Percentiles rank a stretch among this genome's conserved stretches.
phyloP scores from a whole-genome alignment of 2,113 vertebrate species.

The Lycaon pictus region DNA sequence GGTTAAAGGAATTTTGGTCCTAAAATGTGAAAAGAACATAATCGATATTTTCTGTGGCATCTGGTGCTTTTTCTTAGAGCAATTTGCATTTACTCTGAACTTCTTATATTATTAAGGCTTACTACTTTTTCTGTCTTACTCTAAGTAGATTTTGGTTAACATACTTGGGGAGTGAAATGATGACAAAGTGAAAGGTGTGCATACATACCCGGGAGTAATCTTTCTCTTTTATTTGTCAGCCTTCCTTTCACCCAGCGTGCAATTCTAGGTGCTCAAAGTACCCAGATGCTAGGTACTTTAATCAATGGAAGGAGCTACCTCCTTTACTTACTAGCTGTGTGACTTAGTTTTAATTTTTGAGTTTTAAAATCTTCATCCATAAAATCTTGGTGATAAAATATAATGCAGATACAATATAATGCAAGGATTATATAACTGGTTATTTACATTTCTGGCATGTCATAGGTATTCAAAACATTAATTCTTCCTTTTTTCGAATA shows the following conservation, averaged over 20 bases:
- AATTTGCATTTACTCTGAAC: not conserved
- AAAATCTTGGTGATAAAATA: constrained; percentile 29
- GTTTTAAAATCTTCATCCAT: not conserved
- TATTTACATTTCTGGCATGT: not conserved
- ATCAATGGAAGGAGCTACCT: not conserved
- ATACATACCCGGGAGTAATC: not conserved
- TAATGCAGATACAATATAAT: not conserved
- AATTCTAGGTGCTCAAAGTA: not conserved
- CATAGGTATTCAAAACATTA: not conserved
- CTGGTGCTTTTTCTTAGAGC: not conserved
- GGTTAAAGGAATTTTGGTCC: not conserved
- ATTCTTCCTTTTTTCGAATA: not conserved
- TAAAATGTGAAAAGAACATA: not conserved
- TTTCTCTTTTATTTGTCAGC: not conserved
- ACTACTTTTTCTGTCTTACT: not conserved
- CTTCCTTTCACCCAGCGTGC: not conserved
- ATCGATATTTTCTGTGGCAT: not conserved
- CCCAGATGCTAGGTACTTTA: not conserved
- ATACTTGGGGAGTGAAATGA: not conserved
- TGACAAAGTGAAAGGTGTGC: not conserved
- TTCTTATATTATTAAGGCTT: not conserved
- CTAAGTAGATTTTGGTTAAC: not conserved
- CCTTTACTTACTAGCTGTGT: not conserved
- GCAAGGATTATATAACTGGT: not conserved
- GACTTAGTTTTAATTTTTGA: constrained; percentile 12